A percentile compares a stretch with the other conserved stretches of the same genome.
phyloP scores from a whole-genome alignment of 2,113 vertebrate genomes.

The Nothobranchius kuhntae region DNA sequence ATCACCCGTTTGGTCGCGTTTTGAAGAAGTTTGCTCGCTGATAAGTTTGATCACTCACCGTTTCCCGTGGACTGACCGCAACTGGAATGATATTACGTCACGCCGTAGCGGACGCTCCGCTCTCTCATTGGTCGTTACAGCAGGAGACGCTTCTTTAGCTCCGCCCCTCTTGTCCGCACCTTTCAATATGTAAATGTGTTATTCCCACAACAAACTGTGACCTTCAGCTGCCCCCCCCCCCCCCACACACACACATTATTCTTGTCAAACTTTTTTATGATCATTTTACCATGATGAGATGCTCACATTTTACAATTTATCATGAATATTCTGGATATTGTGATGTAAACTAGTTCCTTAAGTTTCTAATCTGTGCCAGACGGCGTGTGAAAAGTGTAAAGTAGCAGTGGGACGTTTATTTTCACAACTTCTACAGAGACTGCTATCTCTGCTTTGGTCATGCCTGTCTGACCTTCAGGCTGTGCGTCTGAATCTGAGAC shows the following conservation, averaged over 20 bases:
- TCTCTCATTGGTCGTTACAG: not conserved
- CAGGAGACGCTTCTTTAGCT: not conserved
- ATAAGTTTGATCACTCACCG: not conserved
- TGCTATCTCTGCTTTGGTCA: not conserved
- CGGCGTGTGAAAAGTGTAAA: no score
- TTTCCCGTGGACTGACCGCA: not conserved
- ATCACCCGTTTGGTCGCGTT: not conserved
- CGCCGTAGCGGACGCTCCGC: not conserved
- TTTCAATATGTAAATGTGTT: not conserved
- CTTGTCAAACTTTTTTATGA: no score
- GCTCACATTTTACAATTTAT: no score
- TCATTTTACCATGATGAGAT: no score
- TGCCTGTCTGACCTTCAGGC: conserved; percentile 1
- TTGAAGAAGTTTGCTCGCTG: not conserved
- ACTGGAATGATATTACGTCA: not conserved
- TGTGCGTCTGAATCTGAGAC: not conserved
- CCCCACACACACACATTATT: no score
- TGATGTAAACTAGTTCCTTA: no score
- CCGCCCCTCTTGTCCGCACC: not conserved
- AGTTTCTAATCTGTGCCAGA: no score
- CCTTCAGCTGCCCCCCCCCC: not conserved
- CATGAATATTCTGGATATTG: no score
- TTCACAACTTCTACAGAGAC: no score
- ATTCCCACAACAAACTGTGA: not conserved
- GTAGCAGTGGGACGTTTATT: no score